phyloP scores from a whole-genome alignment of 2,888 invertebrate genomes.

The Eristalis tenax region DNA sequence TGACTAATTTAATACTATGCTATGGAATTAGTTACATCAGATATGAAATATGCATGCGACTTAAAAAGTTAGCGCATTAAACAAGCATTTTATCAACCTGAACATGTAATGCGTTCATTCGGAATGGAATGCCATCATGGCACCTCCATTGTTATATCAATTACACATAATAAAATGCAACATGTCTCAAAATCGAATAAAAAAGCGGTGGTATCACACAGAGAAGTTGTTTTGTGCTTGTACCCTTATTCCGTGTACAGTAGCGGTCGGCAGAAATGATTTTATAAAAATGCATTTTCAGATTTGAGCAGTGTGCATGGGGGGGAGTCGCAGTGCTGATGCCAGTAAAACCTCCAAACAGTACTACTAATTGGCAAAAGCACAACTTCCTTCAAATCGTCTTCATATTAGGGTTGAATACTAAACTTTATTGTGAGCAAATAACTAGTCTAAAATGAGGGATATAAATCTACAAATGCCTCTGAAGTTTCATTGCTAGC shows the following conservation, averaged over 20 bases:
- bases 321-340: too few species aligned
- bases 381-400: too few species aligned
- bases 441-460: too few species aligned
- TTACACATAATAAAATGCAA: conserved; percentile 69
- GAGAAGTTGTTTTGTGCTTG: conserved; percentile 18
- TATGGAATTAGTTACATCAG: conserved; percentile 61
- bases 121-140: conserved; percentile 65
- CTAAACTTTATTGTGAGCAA: too few species aligned
- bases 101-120: conserved; percentile 50
- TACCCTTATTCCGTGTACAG: conserved; percentile 44
- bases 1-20: conserved; percentile 42
- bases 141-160: conserved; percentile 69
- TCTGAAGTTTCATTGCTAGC: too few species aligned
- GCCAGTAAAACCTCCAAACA: too few species aligned
- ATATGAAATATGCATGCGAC: conserved; percentile 29
- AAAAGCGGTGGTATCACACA: conserved; percentile 23
- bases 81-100: conserved; percentile 29
- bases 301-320: background rate
- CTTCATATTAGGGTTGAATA: too few species aligned
- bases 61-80: conserved; percentile 11
- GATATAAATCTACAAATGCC: too few species aligned
- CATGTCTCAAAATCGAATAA: conserved; percentile 65
- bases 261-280: conserved; percentile 18
- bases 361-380: too few species aligned
- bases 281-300: background rate